Evolutionary conservation across 2,113 vertebrate species (phyloP), one percentile per base, ranked within the genome.

Genomic region (Psephotus haematonotus): DNA sequence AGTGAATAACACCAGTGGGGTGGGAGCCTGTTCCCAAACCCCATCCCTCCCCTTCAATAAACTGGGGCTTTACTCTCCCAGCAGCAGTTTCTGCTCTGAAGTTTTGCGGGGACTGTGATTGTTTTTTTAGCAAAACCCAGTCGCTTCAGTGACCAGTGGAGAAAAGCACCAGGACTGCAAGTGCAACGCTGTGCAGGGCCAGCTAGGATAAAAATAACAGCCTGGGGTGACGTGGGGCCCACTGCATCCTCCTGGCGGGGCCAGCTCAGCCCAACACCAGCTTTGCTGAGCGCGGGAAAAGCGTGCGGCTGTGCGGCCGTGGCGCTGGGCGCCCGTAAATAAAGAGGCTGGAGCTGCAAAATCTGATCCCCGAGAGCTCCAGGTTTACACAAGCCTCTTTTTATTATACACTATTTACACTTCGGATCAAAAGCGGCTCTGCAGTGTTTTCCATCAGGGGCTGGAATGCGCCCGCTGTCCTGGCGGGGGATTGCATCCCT

Each of bases 351-450:
- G 86, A 94, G 86, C 47, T 85, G 75, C 43, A 68, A 90, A 75
- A 53, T 15, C 74, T 78, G 82, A 90, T 86, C 41, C 81, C 60
- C 0, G 0, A 94, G 62, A 93, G 84, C 87, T 76, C 14, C 83
- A 5, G 17, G 95, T 96, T 96, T 97, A 95, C 91, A 89, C 95
- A 92, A 97, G 43, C 77, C 70, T 72, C 85, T 82, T 94, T 97
- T 96, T 97, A 95, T 97, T 95, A 91, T 94, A 90, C 77, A 96
- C 70, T 95, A 97, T 97, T 97, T 97, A 97, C 92, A 91, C 92
- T 47, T 97, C 37, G 91, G 93, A 96, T 97, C 90, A 95, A 93
- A 95, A 94, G 94, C 6, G 3, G 82, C 85, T 94, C 87, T 89
- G 84, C 83, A 84, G 93, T 91, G 87, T 89, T 96, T 97, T 94